Evolutionary conservation across 2,888 invertebrate genomes (phyloP), one percentile per base, ranked within the genome.

Genomic region (Emmelina monodactyla): DNA sequence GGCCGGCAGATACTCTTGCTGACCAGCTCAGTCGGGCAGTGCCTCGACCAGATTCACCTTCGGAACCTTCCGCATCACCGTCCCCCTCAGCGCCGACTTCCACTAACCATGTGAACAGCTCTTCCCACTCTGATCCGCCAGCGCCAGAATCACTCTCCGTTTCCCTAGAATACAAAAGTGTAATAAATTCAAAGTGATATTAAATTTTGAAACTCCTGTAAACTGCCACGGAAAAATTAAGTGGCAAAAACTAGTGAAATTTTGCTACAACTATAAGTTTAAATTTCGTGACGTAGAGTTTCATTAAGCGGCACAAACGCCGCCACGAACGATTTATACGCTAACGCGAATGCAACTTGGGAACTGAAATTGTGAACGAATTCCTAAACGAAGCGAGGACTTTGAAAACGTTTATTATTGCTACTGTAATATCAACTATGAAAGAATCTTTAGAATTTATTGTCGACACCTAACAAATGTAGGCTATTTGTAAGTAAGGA

Each of bases 61-160:
- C 79, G 0, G 75, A 66, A 0, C 67, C 75, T 36, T 78, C 79
- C 0, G 61, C 63, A 22, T 79, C 79, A 0, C 75, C 68, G 41
- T 78, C 91, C 10, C 89, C 86, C 42, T 87, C 93, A 4, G 87
- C 93, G 56, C 88, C 94, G 4, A 96, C 93, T 75, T 96, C 94
- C 44, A 96, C 84, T 45, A 95, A 76, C 94, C 94, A 96, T 14
- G 92, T 90, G 59, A 96, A 89, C 35, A 96, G 87, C 70, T 96
- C 95, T 58, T 92, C 89, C 49, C 88, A 78, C 0, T 72, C 76
- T 1, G 76, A 69, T 10, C 76, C 75, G 3, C 68, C 75, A 6
- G 75, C 66, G 2, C 76, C 69, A 29, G 58, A 57, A 31, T 43
- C 60, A 37, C 72, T 75, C 43, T 71, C 76, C n/a, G 56, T 43